A percentile compares a stretch with the other conserved stretches of the same genome.
Conservation (phyloP, 53 echinoderm and acorn worm genomes). For the Stichopus horrens region DNA sequence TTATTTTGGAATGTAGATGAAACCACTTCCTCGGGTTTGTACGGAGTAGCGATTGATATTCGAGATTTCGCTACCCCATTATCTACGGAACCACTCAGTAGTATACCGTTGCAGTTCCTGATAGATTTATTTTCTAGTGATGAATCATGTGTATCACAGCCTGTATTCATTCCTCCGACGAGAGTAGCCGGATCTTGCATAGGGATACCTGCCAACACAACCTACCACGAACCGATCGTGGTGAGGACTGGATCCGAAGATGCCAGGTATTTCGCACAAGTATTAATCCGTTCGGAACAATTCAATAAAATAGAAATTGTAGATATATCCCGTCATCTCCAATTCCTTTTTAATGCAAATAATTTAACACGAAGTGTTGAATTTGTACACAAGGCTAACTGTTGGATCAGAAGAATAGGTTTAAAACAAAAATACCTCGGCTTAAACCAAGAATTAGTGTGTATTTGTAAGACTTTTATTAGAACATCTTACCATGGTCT, state of each 20-base stretch:
- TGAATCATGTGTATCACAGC: constrained; percentile 36
- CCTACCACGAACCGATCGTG: constrained; percentile 37
- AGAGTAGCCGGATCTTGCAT: constrained; percentile 20
- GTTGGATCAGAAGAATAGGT: too few relatives aligned
- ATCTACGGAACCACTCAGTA: constrained; percentile 6
- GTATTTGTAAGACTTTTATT: too few relatives aligned
- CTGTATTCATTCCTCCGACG: constrained; percentile 34
- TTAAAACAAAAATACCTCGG: too few relatives aligned
- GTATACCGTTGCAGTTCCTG: constrained; percentile 37
- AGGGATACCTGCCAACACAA: constrained; percentile 22
- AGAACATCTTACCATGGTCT: too few relatives aligned
- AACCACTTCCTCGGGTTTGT: background rate
- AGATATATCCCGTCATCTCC: too few relatives aligned
- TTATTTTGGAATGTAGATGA: constrained; percentile 23
- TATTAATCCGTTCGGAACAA: too few relatives aligned
- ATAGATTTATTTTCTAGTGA: constrained; percentile 20
- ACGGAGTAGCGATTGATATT: constrained; percentile 35
- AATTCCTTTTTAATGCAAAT: too few relatives aligned
- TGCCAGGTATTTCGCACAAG: constrained; percentile 8
- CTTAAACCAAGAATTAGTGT: too few relatives aligned
- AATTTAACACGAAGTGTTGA: too few relatives aligned
- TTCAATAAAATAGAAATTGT: too few relatives aligned
- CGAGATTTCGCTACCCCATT: background rate
- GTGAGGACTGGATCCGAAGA: constrained; percentile 35
- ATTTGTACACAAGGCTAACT: too few relatives aligned